These are phyloP conservation scores for Psittacula echo DNA, from an alignment of 2,797 vertebrate species.

Conservation along the genomic window DNA sequence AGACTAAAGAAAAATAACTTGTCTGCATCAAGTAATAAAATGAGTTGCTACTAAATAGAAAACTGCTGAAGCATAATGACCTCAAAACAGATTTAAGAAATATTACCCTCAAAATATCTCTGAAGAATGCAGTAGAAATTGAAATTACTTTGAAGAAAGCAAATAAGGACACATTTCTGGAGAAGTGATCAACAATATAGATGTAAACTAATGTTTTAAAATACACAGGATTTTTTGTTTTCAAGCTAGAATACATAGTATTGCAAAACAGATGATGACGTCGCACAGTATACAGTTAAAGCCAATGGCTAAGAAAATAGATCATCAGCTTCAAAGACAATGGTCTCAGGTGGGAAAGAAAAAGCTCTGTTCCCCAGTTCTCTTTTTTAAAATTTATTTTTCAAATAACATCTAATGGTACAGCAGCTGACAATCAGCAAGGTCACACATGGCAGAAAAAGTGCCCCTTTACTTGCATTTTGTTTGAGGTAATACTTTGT, in stretches of 20 bases:
- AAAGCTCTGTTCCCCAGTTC: rapidly evolving
- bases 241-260: not conserved
- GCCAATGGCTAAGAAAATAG: not conserved
- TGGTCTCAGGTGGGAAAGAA: not conserved
- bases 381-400: not conserved
- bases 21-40: slow-evolving; percentile 30
- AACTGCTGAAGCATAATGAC: slow-evolving; percentile 49
- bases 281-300: not conserved
- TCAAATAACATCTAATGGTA: not conserved
- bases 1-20: slow-evolving; percentile 37
- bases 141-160: slow-evolving; percentile 23
- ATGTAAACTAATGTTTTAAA: not conserved
- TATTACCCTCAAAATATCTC: slow-evolving; percentile 16
- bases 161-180: slow-evolving; percentile 2
- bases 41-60: slow-evolving; percentile 33
- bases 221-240: not conserved
- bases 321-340: not conserved
- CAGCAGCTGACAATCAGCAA: not conserved
- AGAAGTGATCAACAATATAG: not conserved
- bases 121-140: slow-evolving; percentile 13
- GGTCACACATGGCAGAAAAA: not conserved
- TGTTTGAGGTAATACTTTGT: not conserved
- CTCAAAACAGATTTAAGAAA: slow-evolving; percentile 47
- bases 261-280: not conserved
- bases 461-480: not conserved